A percentile compares a stretch with the other conserved stretches of the same genome.
These are phyloP conservation scores for Hippocampus kuda DNA, from an alignment of 2,797 vertebrate genomes.

Conservation along the genomic window DNA sequence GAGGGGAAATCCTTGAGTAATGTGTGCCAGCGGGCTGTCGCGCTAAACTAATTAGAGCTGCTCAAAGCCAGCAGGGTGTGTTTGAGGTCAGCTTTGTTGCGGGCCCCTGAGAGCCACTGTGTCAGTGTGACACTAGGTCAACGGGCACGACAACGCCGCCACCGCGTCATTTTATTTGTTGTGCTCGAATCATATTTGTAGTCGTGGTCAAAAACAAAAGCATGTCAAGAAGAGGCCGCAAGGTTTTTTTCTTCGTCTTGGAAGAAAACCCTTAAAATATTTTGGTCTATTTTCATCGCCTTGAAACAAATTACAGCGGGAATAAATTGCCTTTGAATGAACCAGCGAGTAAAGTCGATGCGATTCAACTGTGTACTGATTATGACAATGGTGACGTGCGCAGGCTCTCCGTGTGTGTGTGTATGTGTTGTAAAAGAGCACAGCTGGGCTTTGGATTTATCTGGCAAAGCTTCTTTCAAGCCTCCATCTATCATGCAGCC, in stretches of 20 bases:
- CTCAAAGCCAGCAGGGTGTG: slow-evolving; percentile 21
- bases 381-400: slow-evolving; percentile 25
- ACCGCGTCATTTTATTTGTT: too few species aligned
- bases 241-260: background rate
- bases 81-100: slow-evolving; percentile 32
- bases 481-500: slow-evolving; percentile 48
- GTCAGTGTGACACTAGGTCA: slow-evolving; percentile 48
- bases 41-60: slow-evolving; percentile 60
- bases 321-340: background rate
- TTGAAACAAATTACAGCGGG: background rate
- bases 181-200: too few species aligned
- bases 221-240: background rate
- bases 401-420: slow-evolving; percentile 13
- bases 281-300: background rate
- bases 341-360: background rate
- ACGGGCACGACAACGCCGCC: background rate
- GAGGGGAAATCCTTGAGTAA: slow-evolving; percentile 21
- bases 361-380: slow-evolving; percentile 34
- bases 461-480: slow-evolving; percentile 60
- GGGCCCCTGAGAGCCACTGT: slow-evolving; percentile 21
- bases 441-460: slow-evolving; percentile 69
- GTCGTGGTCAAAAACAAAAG: background rate
- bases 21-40: slow-evolving; percentile 44
- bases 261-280: background rate
- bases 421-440: slow-evolving; percentile 43